Base-by-base conservation (phyloP, 2,113 vertebrate genomes). In the Hiodon alosoides region DNA sequence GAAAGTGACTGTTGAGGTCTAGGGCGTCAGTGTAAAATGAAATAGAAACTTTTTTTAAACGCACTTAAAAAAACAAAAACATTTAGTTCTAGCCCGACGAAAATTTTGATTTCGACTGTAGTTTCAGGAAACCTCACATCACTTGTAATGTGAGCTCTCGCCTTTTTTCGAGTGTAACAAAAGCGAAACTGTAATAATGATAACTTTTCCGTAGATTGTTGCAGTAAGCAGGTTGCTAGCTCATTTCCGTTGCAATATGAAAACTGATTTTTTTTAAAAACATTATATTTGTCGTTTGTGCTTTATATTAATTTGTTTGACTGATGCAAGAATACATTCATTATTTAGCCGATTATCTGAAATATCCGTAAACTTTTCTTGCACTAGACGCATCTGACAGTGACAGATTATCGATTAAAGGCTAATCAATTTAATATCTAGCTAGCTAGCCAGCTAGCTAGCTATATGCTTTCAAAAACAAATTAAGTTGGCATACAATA, bases 161-260 rank as follows among this genome's bases (percentile, higher is more conserved):
- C 31, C 31, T 31, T 31, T 31, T 31, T 31, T 31, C 31, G 7
- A 9, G 52, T 31, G 53, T 9, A 54, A 10, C 16, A 58, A 57
- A 57, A 17, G n/a, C 10, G 8, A 46, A 67, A 68, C 13, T 68
- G 50, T 0, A 67, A 68, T 51, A 48, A 14, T n/a, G 52, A 68
- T 51, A 57, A 68, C 14, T 50, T 52, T 68, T 51, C 48, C 50
- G 14, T 68, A 48, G 10, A 67, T 51, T 50, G 66, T 68, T 11
- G 50, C 16, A 74, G 59, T n/a, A 62, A 53, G 54, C 50, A 66
- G 72, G n/a, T 66, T 62, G 62, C 51, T 50, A 48, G 73, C 64
- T 62, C n/a, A 52, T 47, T 61, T 46, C 50, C 47, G 65, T 48
- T 54, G 11, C 62, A 17, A 31, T 46, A 48, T 8, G 62, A 54